Evolutionary conservation across 2,888 invertebrate species (phyloP).

Genomic region (Tachystola acroxantha): DNA sequence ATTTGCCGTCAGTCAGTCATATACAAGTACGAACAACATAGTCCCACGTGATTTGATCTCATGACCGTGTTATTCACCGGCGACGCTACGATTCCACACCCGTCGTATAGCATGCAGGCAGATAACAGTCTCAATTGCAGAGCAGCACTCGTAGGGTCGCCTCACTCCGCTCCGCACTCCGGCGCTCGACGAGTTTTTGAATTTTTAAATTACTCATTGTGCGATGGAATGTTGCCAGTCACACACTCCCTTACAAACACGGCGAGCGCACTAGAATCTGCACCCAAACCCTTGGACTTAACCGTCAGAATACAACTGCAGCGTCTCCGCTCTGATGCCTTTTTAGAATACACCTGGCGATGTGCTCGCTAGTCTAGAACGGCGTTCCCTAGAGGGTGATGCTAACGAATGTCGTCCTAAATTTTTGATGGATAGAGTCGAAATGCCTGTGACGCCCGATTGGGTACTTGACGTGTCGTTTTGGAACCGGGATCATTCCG

Average conservation of each 20-base stretch:
- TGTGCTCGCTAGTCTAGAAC: conserved; percentile 63
- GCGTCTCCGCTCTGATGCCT: conserved; percentile 26
- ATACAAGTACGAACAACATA: neutral
- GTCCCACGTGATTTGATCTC: neutral
- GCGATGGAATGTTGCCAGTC: conserved; percentile 70
- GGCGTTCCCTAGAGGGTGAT: conserved; percentile 59
- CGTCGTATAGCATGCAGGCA: conserved; percentile 43
- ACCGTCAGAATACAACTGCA: conserved; percentile 47
- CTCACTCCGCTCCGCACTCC: conserved; percentile 61
- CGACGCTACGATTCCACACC: conserved; percentile 39
- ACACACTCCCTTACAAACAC: conserved; percentile 37
- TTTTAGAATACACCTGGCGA: conserved; percentile 33
- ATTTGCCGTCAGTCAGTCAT: too few species aligned
- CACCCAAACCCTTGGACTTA: conserved; percentile 51
- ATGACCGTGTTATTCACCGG: conserved; percentile 49
- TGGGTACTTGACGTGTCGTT: conserved; percentile 46
- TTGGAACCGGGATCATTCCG: conserved; percentile 43
- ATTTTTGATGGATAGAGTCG: conserved; percentile 70
- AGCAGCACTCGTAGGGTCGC: conserved; percentile 63
- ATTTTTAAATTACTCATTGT: conserved; percentile 80
- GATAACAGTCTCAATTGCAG: conserved; percentile 73
- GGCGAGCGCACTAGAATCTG: conserved; percentile 47
- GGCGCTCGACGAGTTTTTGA: conserved; percentile 76
- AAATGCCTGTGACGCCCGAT: conserved; percentile 50
- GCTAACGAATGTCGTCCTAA: conserved; percentile 72